Conservation (phyloP, 2,888 invertebrate species). For the Crocallis elinguaria region DNA sequence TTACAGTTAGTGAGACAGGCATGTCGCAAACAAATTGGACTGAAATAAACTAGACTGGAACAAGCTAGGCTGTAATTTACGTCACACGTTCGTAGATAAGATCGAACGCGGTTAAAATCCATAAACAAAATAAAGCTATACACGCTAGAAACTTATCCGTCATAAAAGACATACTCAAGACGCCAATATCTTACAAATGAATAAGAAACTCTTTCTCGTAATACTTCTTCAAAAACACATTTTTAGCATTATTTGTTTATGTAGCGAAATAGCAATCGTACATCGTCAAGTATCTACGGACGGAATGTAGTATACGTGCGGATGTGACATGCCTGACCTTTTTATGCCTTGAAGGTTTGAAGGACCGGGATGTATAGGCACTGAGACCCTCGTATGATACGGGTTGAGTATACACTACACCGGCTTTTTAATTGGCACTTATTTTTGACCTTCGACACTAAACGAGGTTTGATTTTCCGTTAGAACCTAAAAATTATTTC, state of each 20-base stretch:
- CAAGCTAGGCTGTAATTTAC: too few species aligned
- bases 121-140: too few species aligned
- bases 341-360: constrained; percentile 7
- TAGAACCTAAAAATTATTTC: background rate
- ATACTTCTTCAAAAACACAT: too few species aligned
- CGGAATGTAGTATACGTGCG: background rate
- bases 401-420: background rate
- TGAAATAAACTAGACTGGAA: too few species aligned
- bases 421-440: background rate
- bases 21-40: too few species aligned
- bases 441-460: background rate
- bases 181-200: too few species aligned
- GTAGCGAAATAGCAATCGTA: background rate
- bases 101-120: too few species aligned
- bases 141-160: too few species aligned
- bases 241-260: background rate
- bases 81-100: too few species aligned
- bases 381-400: background rate
- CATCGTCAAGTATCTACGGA: background rate
- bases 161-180: too few species aligned
- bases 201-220: too few species aligned
- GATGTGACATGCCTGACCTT: constrained; percentile 12
- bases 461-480: background rate
- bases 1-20: too few species aligned
- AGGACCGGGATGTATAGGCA: background rate